A percentile compares a stretch with the other conserved stretches of the same genome.
These are phyloP conservation scores for Branchinecta sandiegonensis DNA, from an alignment of 2,888 invertebrate genomes.

Conservation along the genomic window DNA sequence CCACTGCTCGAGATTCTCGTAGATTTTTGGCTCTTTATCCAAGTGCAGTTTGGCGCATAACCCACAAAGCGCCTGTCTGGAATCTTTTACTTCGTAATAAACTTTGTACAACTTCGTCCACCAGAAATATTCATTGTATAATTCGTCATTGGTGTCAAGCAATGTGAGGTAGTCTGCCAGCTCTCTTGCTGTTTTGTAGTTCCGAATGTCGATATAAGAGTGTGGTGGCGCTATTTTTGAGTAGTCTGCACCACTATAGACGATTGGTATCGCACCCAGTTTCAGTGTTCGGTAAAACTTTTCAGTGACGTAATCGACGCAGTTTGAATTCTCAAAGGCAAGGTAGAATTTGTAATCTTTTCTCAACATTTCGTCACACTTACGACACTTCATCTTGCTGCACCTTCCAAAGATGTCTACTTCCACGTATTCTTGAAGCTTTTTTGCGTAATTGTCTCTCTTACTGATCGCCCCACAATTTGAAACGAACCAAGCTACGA, in stretches of 20 bases:
- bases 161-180: constrained; percentile 18
- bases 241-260: constrained; percentile 21
- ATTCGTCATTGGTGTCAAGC: background rate
- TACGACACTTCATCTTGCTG: background rate
- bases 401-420: background rate
- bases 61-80: background rate
- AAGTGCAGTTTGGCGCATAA: too few species aligned
- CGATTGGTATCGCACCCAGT: constrained; percentile 19
- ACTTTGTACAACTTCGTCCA: constrained; percentile 16
- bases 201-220: constrained; percentile 20
- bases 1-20: constrained; percentile 23
- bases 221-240: constrained; percentile 14
- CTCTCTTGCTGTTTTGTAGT: constrained; percentile 21
- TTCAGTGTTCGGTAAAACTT: constrained; percentile 19
- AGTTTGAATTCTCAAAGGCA: constrained; percentile 20
- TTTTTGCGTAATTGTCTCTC: constrained; percentile 19
- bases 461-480: constrained; percentile 17
- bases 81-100: background rate
- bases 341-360: constrained; percentile 19
- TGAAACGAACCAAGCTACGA: constrained; percentile 20
- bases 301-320: constrained; percentile 19
- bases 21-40: constrained; percentile 13
- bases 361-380: constrained; percentile 16
- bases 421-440: constrained; percentile 16
- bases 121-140: too few species aligned